Evolutionary conservation across 2,113 vertebrate genomes (phyloP), one percentile per base, ranked within the genome.

Genomic region (Saguinus midas): DNA sequence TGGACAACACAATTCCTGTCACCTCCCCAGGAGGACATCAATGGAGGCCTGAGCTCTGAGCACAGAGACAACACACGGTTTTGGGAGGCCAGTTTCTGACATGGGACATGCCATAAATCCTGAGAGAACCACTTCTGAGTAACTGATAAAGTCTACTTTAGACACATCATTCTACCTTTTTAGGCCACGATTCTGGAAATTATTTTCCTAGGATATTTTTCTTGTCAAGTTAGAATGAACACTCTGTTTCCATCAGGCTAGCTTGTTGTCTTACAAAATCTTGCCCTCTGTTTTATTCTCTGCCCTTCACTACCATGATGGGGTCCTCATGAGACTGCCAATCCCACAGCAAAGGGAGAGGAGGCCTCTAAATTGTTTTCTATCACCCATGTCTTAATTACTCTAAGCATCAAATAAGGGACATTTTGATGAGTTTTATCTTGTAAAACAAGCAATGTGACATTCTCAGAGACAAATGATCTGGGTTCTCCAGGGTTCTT

Each of bases 131-230:
- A 18, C 85, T 83, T 88, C 66, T 52, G 18, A 95, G n/a, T 86
- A 90, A 72, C 14, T 29, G 8, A 40, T 21, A 37, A 5, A 37
- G n/a, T 79, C 29, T 61, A 75, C 68, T 64, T 87, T 58, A 55
- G 14, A 64, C 32, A 87, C 45, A 81, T 84, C 14, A 25, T 40
- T 86, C 45, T 83, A n/a, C 16, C 43, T 70, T 92, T 94, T 91
- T 20, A 92, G 72, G 40, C 43, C 21, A 94, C 14, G 40, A 92
- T 80, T 90, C 45, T 90, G 10, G 94, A 86, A 95, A 48, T 88
- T 82, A 86, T 66, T 94, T 92, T 75, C 25, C 58, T 18, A 43
- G 21, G 89, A 80, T 72, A 7, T 21, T n/a, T 84, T 93, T 87
- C 32, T 70, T 95, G 35, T 80, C 12, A n/a, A 40, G 5, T 94